These are phyloP conservation scores for Subacronicta megacephala DNA, from an alignment of 2,888 invertebrate species.

Conservation along the genomic window DNA sequence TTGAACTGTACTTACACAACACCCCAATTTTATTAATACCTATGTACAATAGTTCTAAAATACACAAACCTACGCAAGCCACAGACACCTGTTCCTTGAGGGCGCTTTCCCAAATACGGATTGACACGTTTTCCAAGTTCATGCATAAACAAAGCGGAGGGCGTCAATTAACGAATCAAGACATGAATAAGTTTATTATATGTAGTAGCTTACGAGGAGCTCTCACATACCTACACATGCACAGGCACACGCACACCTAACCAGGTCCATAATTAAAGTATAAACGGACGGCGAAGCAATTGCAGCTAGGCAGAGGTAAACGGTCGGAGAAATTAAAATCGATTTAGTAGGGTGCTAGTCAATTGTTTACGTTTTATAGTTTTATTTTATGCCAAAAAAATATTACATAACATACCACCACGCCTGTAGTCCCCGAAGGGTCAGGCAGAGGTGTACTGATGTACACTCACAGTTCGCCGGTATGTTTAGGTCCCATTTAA, in stretches of 20 bases:
- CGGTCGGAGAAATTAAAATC: constrained; percentile 40
- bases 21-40: constrained; percentile 6
- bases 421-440: too few species aligned
- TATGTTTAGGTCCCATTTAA: too few species aligned
- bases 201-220: constrained; percentile 25
- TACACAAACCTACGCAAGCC: constrained; percentile 32
- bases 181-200: constrained; percentile 59
- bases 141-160: constrained; percentile 71
- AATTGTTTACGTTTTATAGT: too few species aligned
- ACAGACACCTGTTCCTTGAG: constrained; percentile 54
- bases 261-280: constrained; percentile 26
- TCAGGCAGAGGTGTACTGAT: too few species aligned
- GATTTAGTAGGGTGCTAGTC: constrained; percentile 15
- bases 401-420: too few species aligned
- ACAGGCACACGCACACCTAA: too few species aligned
- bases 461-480: too few species aligned
- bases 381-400: neutral
- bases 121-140: constrained; percentile 71
- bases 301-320: constrained; percentile 22
- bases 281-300: constrained; percentile 18
- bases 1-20: neutral
- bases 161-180: constrained; percentile 68
- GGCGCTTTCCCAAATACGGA: constrained; percentile 64
- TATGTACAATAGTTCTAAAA: constrained; percentile 22
- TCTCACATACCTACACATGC: too few species aligned